A percentile compares a stretch with the other conserved stretches of the same genome.
These are phyloP conservation scores for Thereva unica DNA, from an alignment of 2,888 invertebrate genomes.

Conservation along the genomic window DNA sequence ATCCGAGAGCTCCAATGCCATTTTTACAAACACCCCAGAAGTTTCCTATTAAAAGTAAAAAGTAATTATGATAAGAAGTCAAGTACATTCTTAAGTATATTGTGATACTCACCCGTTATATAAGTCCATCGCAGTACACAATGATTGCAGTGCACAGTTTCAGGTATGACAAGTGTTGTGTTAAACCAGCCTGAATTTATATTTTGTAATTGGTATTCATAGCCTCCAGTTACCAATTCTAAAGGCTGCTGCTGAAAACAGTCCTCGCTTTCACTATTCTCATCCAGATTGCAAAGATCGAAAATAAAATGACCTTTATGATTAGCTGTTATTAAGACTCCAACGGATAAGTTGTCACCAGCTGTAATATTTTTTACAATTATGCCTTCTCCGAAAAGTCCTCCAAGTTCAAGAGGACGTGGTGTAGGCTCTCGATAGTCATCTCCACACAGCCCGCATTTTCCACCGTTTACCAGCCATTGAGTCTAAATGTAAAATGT, in stretches of 20 bases:
- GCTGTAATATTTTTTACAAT: conserved; percentile 41
- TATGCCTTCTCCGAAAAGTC: too few relatives aligned
- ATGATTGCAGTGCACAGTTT: conserved; percentile 59
- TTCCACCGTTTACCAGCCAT: conserved; percentile 56
- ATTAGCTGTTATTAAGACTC: conserved; percentile 58
- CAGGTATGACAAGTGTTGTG: conserved; percentile 55
- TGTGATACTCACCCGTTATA: conserved; percentile 55
- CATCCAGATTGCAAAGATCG: conserved; percentile 60
- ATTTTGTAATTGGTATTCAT: conserved; percentile 45
- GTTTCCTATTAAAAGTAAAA: conserved; percentile 49
- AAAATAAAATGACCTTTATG: conserved; percentile 61
- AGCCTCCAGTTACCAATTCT: conserved; percentile 49
- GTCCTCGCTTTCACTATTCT: conserved; percentile 58
- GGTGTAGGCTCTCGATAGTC: conserved; percentile 46
- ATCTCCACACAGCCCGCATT: conserved; percentile 64
- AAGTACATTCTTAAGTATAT: too few relatives aligned
- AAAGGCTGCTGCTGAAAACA: conserved; percentile 60
- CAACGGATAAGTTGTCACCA: conserved; percentile 42
- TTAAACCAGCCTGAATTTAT: conserved; percentile 47
- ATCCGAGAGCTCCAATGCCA: conserved; percentile 52
- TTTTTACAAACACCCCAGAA: conserved; percentile 56
- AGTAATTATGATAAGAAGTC: conserved; percentile 24
- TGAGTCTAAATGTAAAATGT: conserved; percentile 47
- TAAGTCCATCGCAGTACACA: conserved; percentile 65
- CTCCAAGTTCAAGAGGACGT: too few relatives aligned